Evolutionary conservation across 2,888 invertebrate genomes (phyloP).

Genomic region (Mythimna vitellina): DNA sequence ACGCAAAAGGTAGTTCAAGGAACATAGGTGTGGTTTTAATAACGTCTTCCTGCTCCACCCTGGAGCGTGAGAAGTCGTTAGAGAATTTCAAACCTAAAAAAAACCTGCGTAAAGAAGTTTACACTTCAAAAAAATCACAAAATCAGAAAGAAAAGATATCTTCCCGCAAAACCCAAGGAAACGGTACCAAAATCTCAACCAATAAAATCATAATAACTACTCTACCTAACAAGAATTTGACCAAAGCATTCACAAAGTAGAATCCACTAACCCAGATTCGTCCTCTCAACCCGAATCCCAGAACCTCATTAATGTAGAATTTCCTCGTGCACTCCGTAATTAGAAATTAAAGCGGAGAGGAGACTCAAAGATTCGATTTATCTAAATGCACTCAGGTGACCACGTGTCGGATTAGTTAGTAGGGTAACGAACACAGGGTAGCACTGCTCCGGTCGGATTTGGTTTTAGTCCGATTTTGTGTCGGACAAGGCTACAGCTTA

Average conservation of each 20-base stretch:
- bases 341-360: slow-evolving; percentile 66
- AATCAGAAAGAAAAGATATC: neutral
- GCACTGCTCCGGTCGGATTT: slow-evolving; percentile 10
- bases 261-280: slow-evolving; percentile 27
- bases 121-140: no score
- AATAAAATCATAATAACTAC: neutral
- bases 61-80: no score
- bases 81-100: no score
- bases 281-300: slow-evolving; percentile 21
- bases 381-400: slow-evolving; percentile 68
- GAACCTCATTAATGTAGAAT: slow-evolving; percentile 53
- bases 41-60: no score
- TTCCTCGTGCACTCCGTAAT: slow-evolving; percentile 67
- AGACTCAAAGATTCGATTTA: slow-evolving; percentile 72
- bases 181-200: neutral
- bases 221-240: neutral
- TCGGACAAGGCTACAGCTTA: slow-evolving; percentile 1
- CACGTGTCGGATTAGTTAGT: slow-evolving; percentile 44
- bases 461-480: slow-evolving; percentile 20
- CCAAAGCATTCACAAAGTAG: slow-evolving; percentile 19
- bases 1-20: no score
- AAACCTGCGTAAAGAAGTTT: no score
- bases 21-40: no score
- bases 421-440: slow-evolving; percentile 4
- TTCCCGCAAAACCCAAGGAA: neutral